Conservation (phyloP, 2,888 invertebrate species). For the Drosophila subquinaria region DNA sequence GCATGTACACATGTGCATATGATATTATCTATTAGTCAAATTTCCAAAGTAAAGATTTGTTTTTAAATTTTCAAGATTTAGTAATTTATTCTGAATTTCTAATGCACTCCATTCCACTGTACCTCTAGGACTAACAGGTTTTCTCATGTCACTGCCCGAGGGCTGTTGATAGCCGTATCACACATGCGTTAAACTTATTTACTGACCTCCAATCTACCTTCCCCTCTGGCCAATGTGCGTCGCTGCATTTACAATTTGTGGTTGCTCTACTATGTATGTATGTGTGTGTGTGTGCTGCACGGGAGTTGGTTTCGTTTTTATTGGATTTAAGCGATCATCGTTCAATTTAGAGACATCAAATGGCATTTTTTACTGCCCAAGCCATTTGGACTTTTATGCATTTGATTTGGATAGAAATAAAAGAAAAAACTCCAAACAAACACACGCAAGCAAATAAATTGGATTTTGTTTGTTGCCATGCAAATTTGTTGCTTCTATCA, state of each 20-base stretch:
- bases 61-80: neutral
- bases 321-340: slow-evolving; percentile 59
- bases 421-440: neutral
- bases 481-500: slow-evolving; percentile 26
- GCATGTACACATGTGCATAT: too few relatives aligned
- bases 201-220: neutral
- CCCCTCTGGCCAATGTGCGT: neutral
- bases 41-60: neutral
- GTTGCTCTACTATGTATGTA: slow-evolving; percentile 11
- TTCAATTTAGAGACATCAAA: slow-evolving; percentile 59
- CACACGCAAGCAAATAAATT: slow-evolving; percentile 43
- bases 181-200: slow-evolving; percentile 24
- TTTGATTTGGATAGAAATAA: slow-evolving; percentile 26
- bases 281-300: neutral
- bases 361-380: slow-evolving; percentile 51
- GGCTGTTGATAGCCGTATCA: slow-evolving; percentile 13
- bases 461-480: slow-evolving; percentile 41
- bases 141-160: slow-evolving; percentile 15
- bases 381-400: slow-evolving; percentile 48
- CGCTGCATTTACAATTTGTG: slow-evolving; percentile 51
- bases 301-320: slow-evolving; percentile 44
- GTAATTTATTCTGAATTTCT: neutral
- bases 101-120: neutral
- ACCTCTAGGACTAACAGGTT: too few relatives aligned
- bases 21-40: neutral